Evolutionary conservation across 1,140 invertebrate genomes (phyloP).

Genomic region (Drosophila subpulchrella): DNA sequence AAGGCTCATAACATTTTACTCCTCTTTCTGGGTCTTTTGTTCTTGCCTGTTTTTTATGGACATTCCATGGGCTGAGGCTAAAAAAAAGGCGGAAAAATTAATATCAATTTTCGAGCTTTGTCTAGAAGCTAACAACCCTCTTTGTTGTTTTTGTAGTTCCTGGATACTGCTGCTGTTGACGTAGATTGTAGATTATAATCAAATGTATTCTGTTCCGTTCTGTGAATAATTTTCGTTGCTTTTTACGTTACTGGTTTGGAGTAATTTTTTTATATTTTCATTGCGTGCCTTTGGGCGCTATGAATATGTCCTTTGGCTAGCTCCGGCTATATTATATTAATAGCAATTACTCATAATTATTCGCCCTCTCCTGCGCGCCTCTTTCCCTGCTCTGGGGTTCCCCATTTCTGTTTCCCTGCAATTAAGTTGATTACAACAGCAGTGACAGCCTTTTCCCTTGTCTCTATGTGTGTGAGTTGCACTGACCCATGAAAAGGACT

Average conservation of each 20-base stretch:
- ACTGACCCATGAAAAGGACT: constrained; percentile 44
- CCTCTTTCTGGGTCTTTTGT: constrained; percentile 49
- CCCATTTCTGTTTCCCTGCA: constrained; percentile 29
- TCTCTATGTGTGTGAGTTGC: constrained; percentile 30
- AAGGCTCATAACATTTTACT: constrained; percentile 62
- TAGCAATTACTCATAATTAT: constrained; percentile 79
- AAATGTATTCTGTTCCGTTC: constrained; percentile 52
- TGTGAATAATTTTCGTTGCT: constrained; percentile 33
- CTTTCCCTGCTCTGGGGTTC: background rate
- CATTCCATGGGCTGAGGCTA: constrained; percentile 54
- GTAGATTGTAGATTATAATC: constrained; percentile 66
- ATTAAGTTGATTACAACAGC: constrained; percentile 76
- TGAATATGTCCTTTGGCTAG: constrained; percentile 58
- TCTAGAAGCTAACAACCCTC: constrained; percentile 56
- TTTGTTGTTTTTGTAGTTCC: constrained; percentile 33
- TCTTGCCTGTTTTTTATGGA: constrained; percentile 59
- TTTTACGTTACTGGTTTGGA: constrained; percentile 19
- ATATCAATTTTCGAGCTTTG: constrained; percentile 82
- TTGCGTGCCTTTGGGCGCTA: constrained; percentile 68
- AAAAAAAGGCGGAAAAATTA: constrained; percentile 62
- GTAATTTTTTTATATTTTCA: constrained; percentile 55
- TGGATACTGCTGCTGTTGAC: constrained; percentile 49
- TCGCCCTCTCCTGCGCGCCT: constrained; percentile 38
- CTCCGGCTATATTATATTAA: constrained; percentile 72
- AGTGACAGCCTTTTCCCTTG: constrained; percentile 25